These are phyloP conservation scores for Ciconia stormi DNA, from an alignment of 2,113 vertebrate genomes.

Conservation along the genomic window DNA sequence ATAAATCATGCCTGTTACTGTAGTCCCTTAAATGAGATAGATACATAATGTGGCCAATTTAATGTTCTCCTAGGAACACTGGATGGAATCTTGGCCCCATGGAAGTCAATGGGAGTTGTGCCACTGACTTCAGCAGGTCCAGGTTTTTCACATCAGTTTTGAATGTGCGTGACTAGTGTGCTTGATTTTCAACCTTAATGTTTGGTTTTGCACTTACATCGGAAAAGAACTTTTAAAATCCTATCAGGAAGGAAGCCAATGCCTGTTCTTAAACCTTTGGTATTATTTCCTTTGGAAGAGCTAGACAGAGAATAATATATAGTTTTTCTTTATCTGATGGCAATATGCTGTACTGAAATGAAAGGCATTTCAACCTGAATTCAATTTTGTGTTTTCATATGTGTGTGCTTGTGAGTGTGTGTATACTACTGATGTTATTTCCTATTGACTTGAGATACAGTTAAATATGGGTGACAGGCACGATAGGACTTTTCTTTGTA, in stretches of 20 bases:
- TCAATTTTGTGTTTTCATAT: not conserved
- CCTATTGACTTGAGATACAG: conserved; percentile 5
- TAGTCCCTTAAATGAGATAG: not conserved
- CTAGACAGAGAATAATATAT: conserved; percentile 34
- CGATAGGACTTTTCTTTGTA: not conserved
- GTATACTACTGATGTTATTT: not conserved
- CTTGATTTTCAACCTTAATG: conserved; percentile 15
- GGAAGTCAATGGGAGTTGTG: conserved; percentile 33
- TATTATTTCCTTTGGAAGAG: conserved; percentile 64
- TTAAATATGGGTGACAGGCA: not conserved
- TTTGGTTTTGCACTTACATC: conserved; percentile 53
- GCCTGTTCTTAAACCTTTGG: conserved; percentile 53
- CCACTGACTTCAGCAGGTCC: not conserved
- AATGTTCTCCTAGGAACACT: conserved; percentile 19
- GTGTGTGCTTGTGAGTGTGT: not conserved
- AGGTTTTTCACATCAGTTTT: conserved; percentile 31
- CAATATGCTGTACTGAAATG: not conserved
- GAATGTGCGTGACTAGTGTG: conserved; percentile 11
- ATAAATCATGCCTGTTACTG: not conserved
- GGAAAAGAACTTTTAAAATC: conserved; percentile 55
- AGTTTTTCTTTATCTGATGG: conserved; percentile 47
- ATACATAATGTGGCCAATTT: not conserved
- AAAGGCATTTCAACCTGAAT: conserved; percentile 32
- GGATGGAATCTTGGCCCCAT: conserved; percentile 39
- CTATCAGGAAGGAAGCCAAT: conserved; percentile 57